phyloP scores from a whole-genome alignment of 2,797 vertebrate species.

The Onychomys torridus region DNA sequence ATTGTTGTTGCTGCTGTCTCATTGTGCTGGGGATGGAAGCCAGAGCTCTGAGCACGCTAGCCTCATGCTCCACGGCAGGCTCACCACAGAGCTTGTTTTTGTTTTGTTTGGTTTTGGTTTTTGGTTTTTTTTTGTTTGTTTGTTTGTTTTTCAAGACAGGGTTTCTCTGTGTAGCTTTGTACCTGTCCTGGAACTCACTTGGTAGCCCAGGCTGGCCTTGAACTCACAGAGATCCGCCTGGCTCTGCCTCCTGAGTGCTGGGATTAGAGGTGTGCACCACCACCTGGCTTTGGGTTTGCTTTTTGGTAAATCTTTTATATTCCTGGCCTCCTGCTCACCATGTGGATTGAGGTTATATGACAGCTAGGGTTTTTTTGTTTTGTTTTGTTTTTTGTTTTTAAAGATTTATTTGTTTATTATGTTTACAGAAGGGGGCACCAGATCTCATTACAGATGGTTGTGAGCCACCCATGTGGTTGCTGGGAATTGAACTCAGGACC shows the following conservation, averaged over 20 bases:
- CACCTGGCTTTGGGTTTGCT: background rate
- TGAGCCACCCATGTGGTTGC: no score
- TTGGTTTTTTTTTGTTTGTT: background rate
- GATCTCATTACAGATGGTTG: no score
- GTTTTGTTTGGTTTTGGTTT: background rate
- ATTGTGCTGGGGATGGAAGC: background rate
- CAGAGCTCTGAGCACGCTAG: background rate
- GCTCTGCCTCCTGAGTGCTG: background rate
- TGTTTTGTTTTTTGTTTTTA: no score
- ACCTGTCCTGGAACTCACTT: background rate
- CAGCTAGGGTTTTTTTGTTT: background rate
- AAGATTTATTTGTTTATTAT: no score
- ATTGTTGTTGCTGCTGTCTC: background rate
- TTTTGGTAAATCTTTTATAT: background rate
- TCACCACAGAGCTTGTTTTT: background rate
- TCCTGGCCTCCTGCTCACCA: background rate
- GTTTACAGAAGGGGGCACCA: no score
- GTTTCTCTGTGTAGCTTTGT: background rate
- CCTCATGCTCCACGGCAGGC: background rate
- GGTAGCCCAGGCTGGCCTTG: background rate
- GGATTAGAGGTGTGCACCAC: background rate
- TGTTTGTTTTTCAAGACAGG: background rate
- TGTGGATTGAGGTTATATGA: background rate
- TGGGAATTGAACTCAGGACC: no score
- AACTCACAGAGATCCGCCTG: background rate